Evolutionary conservation across 2,113 vertebrate genomes (phyloP).

Genomic region (Spea multiplicata): DNA sequence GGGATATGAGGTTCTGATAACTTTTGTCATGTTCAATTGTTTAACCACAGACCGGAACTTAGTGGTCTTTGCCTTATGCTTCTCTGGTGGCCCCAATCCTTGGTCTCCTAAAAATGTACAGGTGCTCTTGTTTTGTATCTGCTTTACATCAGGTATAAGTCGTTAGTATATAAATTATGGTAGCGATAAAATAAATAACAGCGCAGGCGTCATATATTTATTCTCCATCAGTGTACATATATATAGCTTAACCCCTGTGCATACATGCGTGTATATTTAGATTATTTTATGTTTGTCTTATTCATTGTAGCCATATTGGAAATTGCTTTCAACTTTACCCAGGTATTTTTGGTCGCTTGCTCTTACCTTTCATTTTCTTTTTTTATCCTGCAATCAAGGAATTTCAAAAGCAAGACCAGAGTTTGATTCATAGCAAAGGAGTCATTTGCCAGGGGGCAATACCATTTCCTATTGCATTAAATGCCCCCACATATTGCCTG

Average conservation of each 20-base stretch:
- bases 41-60: too few relatives aligned
- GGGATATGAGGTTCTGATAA: too few relatives aligned
- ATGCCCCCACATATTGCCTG: conserved; percentile 41
- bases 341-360: background rate
- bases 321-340: conserved; percentile 12
- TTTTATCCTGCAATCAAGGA: conserved; percentile 5
- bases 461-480: conserved; percentile 43
- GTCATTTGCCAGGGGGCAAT: conserved; percentile 40
- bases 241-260: too few relatives aligned
- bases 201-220: background rate
- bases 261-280: background rate
- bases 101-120: too few relatives aligned
- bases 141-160: too few relatives aligned
- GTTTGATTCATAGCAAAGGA: conserved; percentile 22
- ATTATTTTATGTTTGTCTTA: background rate
- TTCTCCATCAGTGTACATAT: too few relatives aligned
- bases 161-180: too few relatives aligned
- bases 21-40: too few relatives aligned
- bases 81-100: too few relatives aligned
- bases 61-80: too few relatives aligned
- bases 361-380: conserved; percentile 34
- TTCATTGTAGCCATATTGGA: background rate
- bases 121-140: too few relatives aligned
- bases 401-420: conserved; percentile 3
- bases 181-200: too few relatives aligned